Evolutionary conservation across 2,888 invertebrate genomes (phyloP).

Genomic region (Microplitis deprimator): DNA sequence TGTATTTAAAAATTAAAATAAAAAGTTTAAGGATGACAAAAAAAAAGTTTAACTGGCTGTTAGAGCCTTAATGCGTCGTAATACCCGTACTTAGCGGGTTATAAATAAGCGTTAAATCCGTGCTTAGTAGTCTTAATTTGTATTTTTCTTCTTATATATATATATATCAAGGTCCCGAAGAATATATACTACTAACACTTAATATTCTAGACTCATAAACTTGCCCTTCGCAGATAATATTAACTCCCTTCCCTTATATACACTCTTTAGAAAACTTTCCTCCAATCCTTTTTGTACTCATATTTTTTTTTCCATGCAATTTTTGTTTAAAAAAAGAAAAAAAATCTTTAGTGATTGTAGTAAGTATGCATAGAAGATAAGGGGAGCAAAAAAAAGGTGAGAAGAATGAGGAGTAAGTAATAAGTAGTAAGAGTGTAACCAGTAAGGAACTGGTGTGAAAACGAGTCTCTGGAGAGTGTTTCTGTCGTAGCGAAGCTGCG

Average conservation of each 20-base stretch:
- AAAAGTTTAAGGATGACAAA: slow-evolving; percentile 30
- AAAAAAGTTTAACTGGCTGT: slow-evolving; percentile 56
- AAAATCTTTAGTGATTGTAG: neutral
- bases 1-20: neutral
- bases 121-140: slow-evolving; percentile 70
- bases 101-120: slow-evolving; percentile 72
- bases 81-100: slow-evolving; percentile 69
- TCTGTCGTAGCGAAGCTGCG: neutral
- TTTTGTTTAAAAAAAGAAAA: neutral
- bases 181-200: slow-evolving; percentile 39
- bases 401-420: slow-evolving; percentile 2
- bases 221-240: slow-evolving; percentile 9
- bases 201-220: slow-evolving; percentile 30
- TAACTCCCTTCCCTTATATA: neutral
- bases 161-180: slow-evolving; percentile 40
- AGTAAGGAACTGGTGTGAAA: slow-evolving; percentile 8
- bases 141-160: slow-evolving; percentile 58
- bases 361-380: neutral
- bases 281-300: neutral
- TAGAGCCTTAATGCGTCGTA: slow-evolving; percentile 66
- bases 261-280: neutral
- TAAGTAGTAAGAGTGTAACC: neutral
- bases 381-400: neutral
- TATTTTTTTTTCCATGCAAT: neutral
- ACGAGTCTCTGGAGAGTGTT: slow-evolving; percentile 39